Evolutionary conservation across 2,888 invertebrate genomes (phyloP).

Genomic region (Blomia tropicalis): DNA sequence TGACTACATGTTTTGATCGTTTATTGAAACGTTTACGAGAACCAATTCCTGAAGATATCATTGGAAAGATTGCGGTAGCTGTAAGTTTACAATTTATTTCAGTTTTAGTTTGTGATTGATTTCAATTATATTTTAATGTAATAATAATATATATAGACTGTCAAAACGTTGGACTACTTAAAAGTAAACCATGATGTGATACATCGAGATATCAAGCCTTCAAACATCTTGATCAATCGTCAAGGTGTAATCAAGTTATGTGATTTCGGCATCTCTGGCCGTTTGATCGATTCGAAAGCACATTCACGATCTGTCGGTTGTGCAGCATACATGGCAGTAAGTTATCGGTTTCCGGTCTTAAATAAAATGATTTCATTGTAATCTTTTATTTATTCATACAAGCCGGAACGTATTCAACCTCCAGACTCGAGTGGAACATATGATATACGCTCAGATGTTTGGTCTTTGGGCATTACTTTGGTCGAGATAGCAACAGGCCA

Average conservation of each 20-base stretch:
- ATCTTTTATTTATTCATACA: slow-evolving; percentile 31
- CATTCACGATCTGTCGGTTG: slow-evolving; percentile 92
- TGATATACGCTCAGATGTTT: slow-evolving; percentile 96
- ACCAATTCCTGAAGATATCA: slow-evolving; percentile 81
- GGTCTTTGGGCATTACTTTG: slow-evolving; percentile 90
- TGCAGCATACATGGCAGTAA: slow-evolving; percentile 97
- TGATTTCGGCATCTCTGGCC: slow-evolving; percentile 97
- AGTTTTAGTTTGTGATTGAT: slow-evolving; percentile 35
- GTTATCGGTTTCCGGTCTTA: slow-evolving; percentile 35
- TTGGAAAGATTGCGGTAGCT: slow-evolving; percentile 91
- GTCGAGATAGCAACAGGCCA: slow-evolving; percentile 92
- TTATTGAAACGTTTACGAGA: slow-evolving; percentile 56
- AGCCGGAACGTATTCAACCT: slow-evolving; percentile 94
- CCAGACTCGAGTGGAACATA: slow-evolving; percentile 82
- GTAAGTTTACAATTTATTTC: slow-evolving; percentile 43
- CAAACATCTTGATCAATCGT: slow-evolving; percentile 90
- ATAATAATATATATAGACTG: slow-evolving; percentile 47
- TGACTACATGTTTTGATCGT: slow-evolving; percentile 97
- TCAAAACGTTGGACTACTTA: slow-evolving; percentile 87
- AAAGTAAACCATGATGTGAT: slow-evolving; percentile 94
- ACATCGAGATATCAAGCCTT: slow-evolving; percentile 95
- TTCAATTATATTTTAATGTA: not conserved
- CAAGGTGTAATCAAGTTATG: slow-evolving; percentile 90
- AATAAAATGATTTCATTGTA: not conserved
- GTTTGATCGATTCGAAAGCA: slow-evolving; percentile 92